Conservation (phyloP, 1,140 invertebrate species). For the Trachymyrmex septentrionalis region DNA sequence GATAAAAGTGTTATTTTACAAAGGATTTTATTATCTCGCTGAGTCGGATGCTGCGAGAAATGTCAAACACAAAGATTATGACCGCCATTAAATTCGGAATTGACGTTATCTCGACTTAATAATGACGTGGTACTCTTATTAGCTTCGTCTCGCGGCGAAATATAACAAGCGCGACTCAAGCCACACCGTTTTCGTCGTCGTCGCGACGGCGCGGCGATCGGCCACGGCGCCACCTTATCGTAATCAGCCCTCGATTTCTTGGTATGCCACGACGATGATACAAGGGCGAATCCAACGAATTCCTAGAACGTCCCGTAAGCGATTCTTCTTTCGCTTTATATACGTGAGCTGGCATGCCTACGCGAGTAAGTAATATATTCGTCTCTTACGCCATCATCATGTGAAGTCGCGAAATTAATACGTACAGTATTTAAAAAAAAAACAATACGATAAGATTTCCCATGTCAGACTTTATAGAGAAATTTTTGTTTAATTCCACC, state of each 20-base stretch:
- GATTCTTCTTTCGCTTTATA: constrained; percentile 28
- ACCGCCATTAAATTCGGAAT: constrained; percentile 18
- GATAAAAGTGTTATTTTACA: neutral
- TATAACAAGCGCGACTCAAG: constrained; percentile 6
- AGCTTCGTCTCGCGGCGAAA: constrained; percentile 16
- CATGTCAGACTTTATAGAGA: neutral
- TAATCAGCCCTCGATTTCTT: constrained; percentile 66
- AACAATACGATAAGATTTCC: neutral
- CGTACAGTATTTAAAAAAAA: neutral
- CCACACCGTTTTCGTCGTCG: neutral
- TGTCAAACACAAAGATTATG: neutral
- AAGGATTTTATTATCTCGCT: neutral
- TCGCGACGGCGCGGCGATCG: constrained; percentile 43
- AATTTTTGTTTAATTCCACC: neutral
- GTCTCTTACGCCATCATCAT: neutral
- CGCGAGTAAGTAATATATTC: constrained; percentile 26
- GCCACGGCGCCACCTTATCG: constrained; percentile 71
- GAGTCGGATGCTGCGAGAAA: neutral
- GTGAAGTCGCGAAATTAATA: constrained; percentile 18
- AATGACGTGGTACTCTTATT: constrained; percentile 1
- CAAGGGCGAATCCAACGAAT: constrained; percentile 63
- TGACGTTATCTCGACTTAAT: neutral
- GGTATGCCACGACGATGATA: constrained; percentile 60
- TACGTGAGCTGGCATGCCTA: constrained; percentile 32
- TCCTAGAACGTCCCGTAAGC: constrained; percentile 55